These are phyloP conservation scores for Phyllostomus discolor DNA, from an alignment of 2,113 vertebrate species.

Conservation along the genomic window DNA sequence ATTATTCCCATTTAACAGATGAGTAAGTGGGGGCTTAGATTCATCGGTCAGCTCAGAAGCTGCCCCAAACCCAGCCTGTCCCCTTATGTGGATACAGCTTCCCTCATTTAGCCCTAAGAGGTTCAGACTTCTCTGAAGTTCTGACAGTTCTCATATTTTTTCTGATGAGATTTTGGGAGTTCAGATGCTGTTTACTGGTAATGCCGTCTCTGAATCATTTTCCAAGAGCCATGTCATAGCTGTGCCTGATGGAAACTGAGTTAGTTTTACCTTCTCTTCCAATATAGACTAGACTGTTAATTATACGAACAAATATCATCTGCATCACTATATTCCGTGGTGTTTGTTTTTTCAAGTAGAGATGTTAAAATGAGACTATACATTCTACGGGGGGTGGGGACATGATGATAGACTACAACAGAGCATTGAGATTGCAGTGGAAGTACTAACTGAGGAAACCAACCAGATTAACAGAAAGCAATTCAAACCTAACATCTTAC, in stretches of 20 bases:
- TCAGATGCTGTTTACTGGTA: not conserved
- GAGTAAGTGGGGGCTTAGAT: not conserved
- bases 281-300: not conserved
- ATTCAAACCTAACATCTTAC: not conserved
- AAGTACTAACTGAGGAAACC: not conserved
- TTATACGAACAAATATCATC: not conserved
- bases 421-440: not conserved
- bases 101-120: not conserved
- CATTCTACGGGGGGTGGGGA: not conserved
- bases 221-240: not conserved
- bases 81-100: fast-evolving
- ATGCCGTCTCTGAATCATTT: not conserved
- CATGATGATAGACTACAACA: not conserved
- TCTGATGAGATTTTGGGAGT: not conserved
- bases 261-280: not conserved
- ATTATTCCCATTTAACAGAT: not conserved
- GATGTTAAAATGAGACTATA: not conserved
- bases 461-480: not conserved
- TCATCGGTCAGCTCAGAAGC: not conserved
- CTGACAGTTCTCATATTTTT: not conserved
- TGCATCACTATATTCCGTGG: not conserved
- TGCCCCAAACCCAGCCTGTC: not conserved
- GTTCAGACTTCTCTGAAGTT: not conserved
- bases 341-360: not conserved
- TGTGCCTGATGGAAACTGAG: not conserved